These are phyloP conservation scores for Fragum whitleyi DNA, from an alignment of 2,888 invertebrate genomes.

Conservation along the genomic window DNA sequence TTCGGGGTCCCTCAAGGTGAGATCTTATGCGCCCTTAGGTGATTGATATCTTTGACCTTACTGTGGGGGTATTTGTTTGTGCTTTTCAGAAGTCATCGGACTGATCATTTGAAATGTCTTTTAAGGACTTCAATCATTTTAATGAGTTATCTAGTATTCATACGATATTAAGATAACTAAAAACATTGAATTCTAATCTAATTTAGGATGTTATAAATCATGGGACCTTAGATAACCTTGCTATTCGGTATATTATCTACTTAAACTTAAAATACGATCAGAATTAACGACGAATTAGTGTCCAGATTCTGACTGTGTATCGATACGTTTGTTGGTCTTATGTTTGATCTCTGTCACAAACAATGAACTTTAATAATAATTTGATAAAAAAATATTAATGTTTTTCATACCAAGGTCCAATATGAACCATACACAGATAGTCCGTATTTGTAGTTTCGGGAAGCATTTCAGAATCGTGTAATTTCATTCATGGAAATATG, in stretches of 20 bases:
- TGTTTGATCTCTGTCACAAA: neutral
- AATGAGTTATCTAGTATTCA: neutral
- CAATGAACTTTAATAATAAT: neutral
- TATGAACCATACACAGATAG: no score
- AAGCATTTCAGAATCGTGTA: no score
- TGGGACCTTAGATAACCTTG: neutral
- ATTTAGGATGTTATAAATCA: neutral
- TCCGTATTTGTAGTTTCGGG: no score
- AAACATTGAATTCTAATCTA: neutral
- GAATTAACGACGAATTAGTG: neutral
- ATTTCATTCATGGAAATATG: no score
- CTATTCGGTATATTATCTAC: neutral
- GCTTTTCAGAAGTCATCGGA: neutral
- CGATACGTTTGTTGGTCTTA: neutral
- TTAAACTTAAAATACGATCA: neutral
- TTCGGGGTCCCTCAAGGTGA: constrained; percentile 16
- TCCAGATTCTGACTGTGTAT: neutral
- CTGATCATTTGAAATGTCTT: neutral
- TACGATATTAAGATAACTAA: neutral
- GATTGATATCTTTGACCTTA: constrained; percentile 14
- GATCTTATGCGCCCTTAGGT: constrained; percentile 4
- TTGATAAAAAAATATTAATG: no score
- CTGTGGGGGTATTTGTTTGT: neutral
- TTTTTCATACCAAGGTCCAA: no score
- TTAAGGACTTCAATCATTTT: neutral